Conservation (phyloP, 2,797 vertebrate species). For the Siniperca undulata region DNA sequence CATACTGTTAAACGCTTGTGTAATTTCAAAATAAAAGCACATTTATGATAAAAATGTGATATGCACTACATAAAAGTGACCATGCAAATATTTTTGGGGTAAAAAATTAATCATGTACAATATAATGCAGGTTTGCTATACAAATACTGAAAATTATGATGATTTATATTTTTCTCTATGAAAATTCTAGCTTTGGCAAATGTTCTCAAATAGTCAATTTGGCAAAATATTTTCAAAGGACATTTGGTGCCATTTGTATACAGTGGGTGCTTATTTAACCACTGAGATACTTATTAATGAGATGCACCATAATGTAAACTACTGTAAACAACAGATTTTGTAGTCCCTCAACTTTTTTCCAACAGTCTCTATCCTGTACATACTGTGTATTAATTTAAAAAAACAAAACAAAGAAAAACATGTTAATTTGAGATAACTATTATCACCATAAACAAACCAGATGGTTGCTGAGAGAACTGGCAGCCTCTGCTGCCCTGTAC, state of each 20-base stretch:
- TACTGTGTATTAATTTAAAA: not conserved
- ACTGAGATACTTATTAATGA: conserved; percentile 38
- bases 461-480: not conserved
- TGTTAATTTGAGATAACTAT: not conserved
- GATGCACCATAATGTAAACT: conserved; percentile 48
- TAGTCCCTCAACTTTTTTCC: not conserved
- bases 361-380: conserved; percentile 18
- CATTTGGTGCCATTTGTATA: conserved; percentile 35
- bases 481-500: conserved; percentile 9
- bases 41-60: conserved; percentile 86
- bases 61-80: conserved; percentile 88
- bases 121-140: conserved; percentile 71
- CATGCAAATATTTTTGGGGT: conserved; percentile 89
- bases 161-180: conserved; percentile 28
- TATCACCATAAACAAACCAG: conserved; percentile 1
- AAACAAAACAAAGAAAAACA: not conserved
- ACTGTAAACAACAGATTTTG: conserved; percentile 28
- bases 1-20: conserved; percentile 21
- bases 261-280: conserved; percentile 52
- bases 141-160: conserved; percentile 67
- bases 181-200: conserved; percentile 79
- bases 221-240: conserved; percentile 29
- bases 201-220: conserved; percentile 35
- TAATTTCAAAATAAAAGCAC: conserved; percentile 82
- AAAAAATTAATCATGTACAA: conserved; percentile 69